Evolutionary conservation across 2,888 invertebrate species (phyloP), one percentile per base, ranked within the genome.

Genomic region (Hirtodrosophila histrioides): DNA sequence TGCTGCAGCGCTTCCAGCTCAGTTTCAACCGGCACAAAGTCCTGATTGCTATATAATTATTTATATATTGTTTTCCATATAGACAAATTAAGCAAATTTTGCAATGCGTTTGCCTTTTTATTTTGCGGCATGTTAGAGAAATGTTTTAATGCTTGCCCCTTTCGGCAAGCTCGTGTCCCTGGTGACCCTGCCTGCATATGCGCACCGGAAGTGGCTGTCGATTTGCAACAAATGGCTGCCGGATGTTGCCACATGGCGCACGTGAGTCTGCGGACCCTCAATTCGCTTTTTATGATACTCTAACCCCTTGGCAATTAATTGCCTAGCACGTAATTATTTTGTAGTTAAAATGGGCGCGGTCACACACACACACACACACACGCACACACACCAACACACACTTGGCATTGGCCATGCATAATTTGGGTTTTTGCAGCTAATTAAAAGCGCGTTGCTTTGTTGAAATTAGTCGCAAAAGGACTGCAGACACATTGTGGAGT

Each of bases 211-310:
- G 78, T 73, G 75, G 61, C 67, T 78, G 84, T 84, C 88, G 84
- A 88, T 86, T 88, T 84, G 82, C 69, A 81, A 81, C 86, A 86
- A 88, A 88, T 86, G 86, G 78, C 83, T 66, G 45, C 83, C 84
- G 83, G 80, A 86, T 86, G 88, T 86, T 80, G 81, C 86, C 84
- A 80, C 78, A 86, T 84, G 84, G 63, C 72, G 80, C 78, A 83
- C 69, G 72, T 77, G 81, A 56, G 41, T 48, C 45, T 31, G 31
- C 31, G 9, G 31, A 27, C 44, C n/a, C 36, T 23, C 31, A 61
- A 27, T n/a, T 40, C 3, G 4, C 45, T 63, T 74, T 75, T 57
- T 58, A 56, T 69, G 61, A 12, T 61, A 46, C 77, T 78, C 86
- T 79, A 82, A 85, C 80, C 83, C 83, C 67, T 79, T 62, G 83